Evolutionary conservation across 2,888 invertebrate genomes (phyloP).

Genomic region (Thera obeliscata): DNA sequence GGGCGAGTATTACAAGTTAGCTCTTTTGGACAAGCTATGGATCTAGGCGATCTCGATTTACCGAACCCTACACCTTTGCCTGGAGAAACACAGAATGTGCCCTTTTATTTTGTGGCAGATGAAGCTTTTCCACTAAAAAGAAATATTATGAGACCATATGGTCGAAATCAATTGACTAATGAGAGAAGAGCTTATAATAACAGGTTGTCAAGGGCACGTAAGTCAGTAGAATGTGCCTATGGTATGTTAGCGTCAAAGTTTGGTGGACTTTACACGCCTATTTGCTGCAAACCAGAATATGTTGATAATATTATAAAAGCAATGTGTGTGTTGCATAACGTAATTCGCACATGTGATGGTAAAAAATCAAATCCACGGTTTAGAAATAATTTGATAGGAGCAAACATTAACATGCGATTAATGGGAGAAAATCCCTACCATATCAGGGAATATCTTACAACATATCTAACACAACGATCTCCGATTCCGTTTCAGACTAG

Average conservation of each 20-base stretch:
- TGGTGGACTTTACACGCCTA: neutral
- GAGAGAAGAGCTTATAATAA: neutral
- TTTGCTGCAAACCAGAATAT: neutral
- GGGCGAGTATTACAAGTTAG: neutral
- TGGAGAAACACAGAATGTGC: neutral
- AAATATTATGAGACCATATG: no score
- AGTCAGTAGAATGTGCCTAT: conserved; percentile 2
- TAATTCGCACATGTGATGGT: neutral
- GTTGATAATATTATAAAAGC: neutral
- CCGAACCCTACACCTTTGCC: conserved; percentile 1
- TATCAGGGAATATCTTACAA: conserved; percentile 2
- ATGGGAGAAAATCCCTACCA: neutral
- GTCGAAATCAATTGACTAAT: no score
- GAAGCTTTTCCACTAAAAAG: no score
- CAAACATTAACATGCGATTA: neutral
- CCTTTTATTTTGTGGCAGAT: neutral
- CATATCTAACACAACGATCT: conserved; percentile 18
- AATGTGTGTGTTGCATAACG: conserved; percentile 1
- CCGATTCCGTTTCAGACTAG: conserved; percentile 21
- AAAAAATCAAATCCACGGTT: no score
- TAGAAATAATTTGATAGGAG: neutral
- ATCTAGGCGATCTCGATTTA: neutral
- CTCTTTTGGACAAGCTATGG: no score
- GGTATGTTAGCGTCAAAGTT: conserved; percentile 2
- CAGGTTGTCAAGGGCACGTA: neutral